These are phyloP conservation scores for Pangasianodon hypophthalmus DNA, from an alignment of 2,113 vertebrate genomes.

Conservation along the genomic window DNA sequence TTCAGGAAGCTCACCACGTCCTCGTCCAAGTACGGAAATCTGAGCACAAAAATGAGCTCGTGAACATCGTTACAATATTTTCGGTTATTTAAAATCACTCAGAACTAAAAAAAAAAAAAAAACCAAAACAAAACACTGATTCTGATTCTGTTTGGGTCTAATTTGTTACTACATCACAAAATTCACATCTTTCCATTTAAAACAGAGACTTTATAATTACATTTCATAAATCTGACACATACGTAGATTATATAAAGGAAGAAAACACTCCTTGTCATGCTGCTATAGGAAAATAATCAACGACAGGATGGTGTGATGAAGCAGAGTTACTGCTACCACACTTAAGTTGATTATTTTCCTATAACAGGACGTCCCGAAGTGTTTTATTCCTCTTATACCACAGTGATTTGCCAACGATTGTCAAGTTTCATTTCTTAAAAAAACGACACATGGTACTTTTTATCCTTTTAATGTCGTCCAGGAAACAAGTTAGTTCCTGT, in stretches of 20 bases:
- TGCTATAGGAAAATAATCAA: too few species aligned
- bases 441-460: too few species aligned
- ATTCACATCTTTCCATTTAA: background rate
- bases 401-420: too few species aligned
- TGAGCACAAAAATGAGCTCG: slow-evolving; percentile 51
- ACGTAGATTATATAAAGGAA: background rate
- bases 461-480: too few species aligned
- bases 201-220: background rate
- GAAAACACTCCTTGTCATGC: background rate
- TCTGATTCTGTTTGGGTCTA: background rate
- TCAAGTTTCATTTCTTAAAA: too few species aligned
- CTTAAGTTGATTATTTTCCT: too few species aligned
- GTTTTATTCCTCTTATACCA: too few species aligned
- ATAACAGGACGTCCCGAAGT: too few species aligned
- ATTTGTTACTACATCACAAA: background rate
- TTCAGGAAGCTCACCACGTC: slow-evolving; percentile 89
- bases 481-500: too few species aligned
- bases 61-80: background rate
- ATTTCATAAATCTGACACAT: background rate
- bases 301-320: too few species aligned
- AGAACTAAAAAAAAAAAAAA: background rate
- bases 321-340: too few species aligned
- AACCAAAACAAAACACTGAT: background rate
- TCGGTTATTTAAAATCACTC: background rate
- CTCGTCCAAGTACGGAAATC: slow-evolving; percentile 96